Evolutionary conservation across 2,888 invertebrate genomes (phyloP).

Genomic region (Cataglyphis altisquamis): DNA sequence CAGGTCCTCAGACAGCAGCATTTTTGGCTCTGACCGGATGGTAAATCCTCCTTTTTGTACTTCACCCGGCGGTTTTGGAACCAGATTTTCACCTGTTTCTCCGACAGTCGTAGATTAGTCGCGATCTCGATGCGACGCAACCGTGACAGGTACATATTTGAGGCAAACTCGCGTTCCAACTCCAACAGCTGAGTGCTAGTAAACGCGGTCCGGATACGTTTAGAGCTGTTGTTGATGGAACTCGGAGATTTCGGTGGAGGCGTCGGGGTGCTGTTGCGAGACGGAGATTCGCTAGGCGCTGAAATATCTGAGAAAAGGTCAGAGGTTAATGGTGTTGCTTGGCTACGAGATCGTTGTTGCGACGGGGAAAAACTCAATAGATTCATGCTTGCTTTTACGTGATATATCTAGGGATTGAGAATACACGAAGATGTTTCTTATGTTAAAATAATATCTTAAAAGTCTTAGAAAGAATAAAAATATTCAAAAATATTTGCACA

Average conservation of each 20-base stretch:
- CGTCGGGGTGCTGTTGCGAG: slow-evolving; percentile 83
- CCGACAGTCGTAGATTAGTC: slow-evolving; percentile 94
- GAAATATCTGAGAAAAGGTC: slow-evolving; percentile 78
- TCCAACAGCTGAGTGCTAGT: slow-evolving; percentile 96
- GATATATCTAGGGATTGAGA: background rate
- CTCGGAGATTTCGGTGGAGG: slow-evolving; percentile 86
- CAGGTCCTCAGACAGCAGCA: slow-evolving; percentile 88
- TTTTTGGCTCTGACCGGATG: slow-evolving; percentile 85
- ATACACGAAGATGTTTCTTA: slow-evolving; percentile 4
- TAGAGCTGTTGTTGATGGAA: slow-evolving; percentile 89
- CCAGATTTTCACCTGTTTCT: slow-evolving; percentile 98
- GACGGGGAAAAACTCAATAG: slow-evolving; percentile 19
- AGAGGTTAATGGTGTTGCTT: slow-evolving; percentile 40
- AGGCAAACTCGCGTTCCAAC: slow-evolving; percentile 92
- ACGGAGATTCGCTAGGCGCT: slow-evolving; percentile 86
- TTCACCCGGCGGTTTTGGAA: slow-evolving; percentile 98
- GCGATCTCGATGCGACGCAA: slow-evolving; percentile 97
- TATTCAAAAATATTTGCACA: background rate
- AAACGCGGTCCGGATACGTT: slow-evolving; percentile 97
- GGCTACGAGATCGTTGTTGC: slow-evolving; percentile 21
- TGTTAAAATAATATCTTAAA: slow-evolving; percentile 2
- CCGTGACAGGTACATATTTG: slow-evolving; percentile 96
- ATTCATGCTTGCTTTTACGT: slow-evolving; percentile 13
- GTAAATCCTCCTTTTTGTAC: slow-evolving; percentile 95
- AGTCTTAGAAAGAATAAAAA: background rate